Evolutionary conservation across 2,888 invertebrate genomes (phyloP), one percentile per base, ranked within the genome.

Genomic region (Holacanthella duospinosa): DNA sequence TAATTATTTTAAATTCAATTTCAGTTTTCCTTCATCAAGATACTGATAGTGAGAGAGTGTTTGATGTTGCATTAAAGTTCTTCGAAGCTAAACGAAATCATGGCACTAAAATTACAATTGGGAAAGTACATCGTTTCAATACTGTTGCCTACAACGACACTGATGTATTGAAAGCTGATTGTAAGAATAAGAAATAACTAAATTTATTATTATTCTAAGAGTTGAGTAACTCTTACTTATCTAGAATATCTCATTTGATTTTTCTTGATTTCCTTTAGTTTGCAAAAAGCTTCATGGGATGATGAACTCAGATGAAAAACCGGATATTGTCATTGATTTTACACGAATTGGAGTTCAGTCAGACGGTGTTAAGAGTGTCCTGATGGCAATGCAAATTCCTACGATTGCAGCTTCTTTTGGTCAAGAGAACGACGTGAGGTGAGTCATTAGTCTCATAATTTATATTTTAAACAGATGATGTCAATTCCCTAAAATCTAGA

Each of bases 401-500:
- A 92, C 92, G 1, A 81, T 93, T 48, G 87, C 87, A 65, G 86
- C 87, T 0, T 89, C 90, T 4, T 92, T 87, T 74, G 92, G 92
- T 0, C 88, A 89, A 76, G 83, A 84, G 44, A 89, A 88, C 0
- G 92, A 91, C 77, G 78, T 92, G 55, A 64, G 58, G 25, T 58
- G n/a, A n/a, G n/a, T n/a, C n/a, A n/a, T n/a, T n/a, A n/a, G n/a
- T n/a, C n/a, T n/a, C n/a, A n/a, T n/a, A n/a, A n/a, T n/a, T n/a
- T n/a, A 43, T 21, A 0, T 27, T 44, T 60, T 43, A 63, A 55
- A 43, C 68, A 67, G 71, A 62, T 60, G 29, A 62, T n/a, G n/a
- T n/a, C n/a, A n/a, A n/a, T n/a, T n/a, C n/a, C n/a, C n/a, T n/a
- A n/a, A n/a, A n/a, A 62, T n/a, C n/a, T n/a, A n/a, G n/a, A n/a